Evolutionary conservation across 2,797 vertebrate genomes (phyloP), one percentile per base, ranked within the genome.

Genomic region (Oophaga sylvatica): DNA sequence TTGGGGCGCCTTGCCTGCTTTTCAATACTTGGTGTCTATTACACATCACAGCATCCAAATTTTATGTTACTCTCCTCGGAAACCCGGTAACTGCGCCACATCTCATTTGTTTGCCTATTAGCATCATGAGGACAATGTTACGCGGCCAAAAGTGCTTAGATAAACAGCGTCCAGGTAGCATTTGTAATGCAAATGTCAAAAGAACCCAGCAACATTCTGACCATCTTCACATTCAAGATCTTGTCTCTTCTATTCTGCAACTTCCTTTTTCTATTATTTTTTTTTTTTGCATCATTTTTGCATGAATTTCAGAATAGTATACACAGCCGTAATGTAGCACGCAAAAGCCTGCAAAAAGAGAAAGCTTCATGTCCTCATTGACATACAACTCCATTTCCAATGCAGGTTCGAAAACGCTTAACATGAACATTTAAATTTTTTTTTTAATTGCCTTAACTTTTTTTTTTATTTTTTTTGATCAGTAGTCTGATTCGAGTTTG

Each of bases 401-500:
- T 63, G 63, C 73, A 62, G 35, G 73, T 89, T 73, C 68, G 80
- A 60, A 86, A 81, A 86, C 19, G 62, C 82, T 84, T 81, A 93
- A 92, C 91, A 92, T 93, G 91, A 94, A 88, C 90, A 90, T 95
- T 96, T 94, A 93, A 92, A 90, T 91, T 90, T 90, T 89, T 97
- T 95, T 96, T 97, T 97, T 95, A 96, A 95, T 97, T 97, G 97
- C 97, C 97, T 98, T 95, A 95, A 95, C 91, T 93, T 93, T 90
- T 91, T 90, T 90, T 89, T 88, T 96, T 10, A 0, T 95, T 95
- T 96, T 96, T 96, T 97, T 97, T 96, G 94, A 96, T 97, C 96
- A 97, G 96, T 96, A 97, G 96, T 97, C 95, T 96, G 97, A 97
- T 96, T 96, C 96, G 97, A 97, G 97, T 96, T 95, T 94, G 96